Evolutionary conservation across 2,113 vertebrate genomes (phyloP).

Genomic region (Cheilinus undulatus): DNA sequence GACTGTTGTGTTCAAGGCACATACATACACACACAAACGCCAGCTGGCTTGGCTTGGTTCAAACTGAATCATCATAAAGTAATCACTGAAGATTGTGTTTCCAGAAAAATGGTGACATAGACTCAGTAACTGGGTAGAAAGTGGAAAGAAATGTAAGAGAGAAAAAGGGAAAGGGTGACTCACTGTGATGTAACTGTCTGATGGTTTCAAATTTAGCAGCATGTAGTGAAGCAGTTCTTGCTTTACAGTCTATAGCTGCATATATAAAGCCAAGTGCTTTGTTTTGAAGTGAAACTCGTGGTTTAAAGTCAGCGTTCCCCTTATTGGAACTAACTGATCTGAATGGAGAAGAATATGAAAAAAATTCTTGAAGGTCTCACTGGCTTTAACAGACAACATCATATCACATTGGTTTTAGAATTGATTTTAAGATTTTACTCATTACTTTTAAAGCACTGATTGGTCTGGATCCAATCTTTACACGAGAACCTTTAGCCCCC

Average conservation of each 20-base stretch:
- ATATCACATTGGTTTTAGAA: too few species aligned
- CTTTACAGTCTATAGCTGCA: neutral
- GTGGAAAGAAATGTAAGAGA: slow-evolving; percentile 29
- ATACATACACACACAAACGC: slow-evolving; percentile 9
- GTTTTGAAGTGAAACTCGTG: neutral
- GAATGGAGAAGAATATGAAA: slow-evolving; percentile 46
- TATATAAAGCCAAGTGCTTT: neutral
- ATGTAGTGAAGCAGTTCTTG: slow-evolving; percentile 17
- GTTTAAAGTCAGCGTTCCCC: neutral
- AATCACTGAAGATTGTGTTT: slow-evolving; percentile 37
- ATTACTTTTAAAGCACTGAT: too few species aligned
- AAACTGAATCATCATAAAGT: slow-evolving; percentile 29
- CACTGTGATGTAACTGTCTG: slow-evolving; percentile 34
- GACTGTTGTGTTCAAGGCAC: slow-evolving; percentile 29
- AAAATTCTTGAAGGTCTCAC: too few species aligned
- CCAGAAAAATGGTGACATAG: slow-evolving; percentile 33
- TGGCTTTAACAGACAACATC: too few species aligned
- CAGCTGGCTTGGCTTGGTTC: slow-evolving; percentile 37
- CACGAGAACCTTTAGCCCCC: too few species aligned
- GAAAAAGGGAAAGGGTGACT: slow-evolving; percentile 59
- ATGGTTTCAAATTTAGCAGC: slow-evolving; percentile 43
- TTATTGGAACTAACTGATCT: slow-evolving; percentile 25
- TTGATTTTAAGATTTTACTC: too few species aligned
- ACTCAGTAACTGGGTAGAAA: slow-evolving; percentile 29
- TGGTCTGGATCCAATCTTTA: too few species aligned